phyloP scores from a whole-genome alignment of 2,797 vertebrate species.

The Aldrovandia affinis region DNA sequence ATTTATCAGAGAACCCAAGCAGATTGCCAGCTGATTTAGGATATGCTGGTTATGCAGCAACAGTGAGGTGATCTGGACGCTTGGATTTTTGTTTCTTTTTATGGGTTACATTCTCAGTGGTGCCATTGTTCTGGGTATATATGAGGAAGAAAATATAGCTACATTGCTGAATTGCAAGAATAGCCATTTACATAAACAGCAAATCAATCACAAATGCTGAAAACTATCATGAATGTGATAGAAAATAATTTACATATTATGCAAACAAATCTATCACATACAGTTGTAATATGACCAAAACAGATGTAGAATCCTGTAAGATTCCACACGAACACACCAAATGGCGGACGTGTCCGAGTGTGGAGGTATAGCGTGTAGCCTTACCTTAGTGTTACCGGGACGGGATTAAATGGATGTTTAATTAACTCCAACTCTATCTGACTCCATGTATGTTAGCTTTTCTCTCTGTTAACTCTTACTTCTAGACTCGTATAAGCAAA shows the following conservation, averaged over 20 bases:
- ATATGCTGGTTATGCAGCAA: neutral
- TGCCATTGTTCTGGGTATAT: neutral
- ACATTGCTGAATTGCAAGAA: neutral
- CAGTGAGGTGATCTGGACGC: neutral
- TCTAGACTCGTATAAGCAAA: too few relatives aligned
- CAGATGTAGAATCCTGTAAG: too few relatives aligned
- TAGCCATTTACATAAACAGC: neutral
- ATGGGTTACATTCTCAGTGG: neutral
- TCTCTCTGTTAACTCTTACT: too few relatives aligned
- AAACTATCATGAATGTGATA: neutral
- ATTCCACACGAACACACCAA: too few relatives aligned
- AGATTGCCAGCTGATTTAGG: conserved; percentile 5
- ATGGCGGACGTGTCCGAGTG: too few relatives aligned
- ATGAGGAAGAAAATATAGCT: neutral
- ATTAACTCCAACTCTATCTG: too few relatives aligned
- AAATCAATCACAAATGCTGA: neutral
- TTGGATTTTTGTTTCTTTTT: neutral
- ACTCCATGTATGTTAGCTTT: too few relatives aligned
- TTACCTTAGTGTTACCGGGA: too few relatives aligned
- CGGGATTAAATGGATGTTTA: too few relatives aligned
- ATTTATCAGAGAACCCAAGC: conserved; percentile 12
- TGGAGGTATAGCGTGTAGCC: too few relatives aligned
- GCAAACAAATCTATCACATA: neutral
- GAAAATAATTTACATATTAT: neutral
- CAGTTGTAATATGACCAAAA: neutral